These are phyloP conservation scores for Perizoma flavofasciatum DNA, from an alignment of 2,888 invertebrate genomes.

Conservation along the genomic window DNA sequence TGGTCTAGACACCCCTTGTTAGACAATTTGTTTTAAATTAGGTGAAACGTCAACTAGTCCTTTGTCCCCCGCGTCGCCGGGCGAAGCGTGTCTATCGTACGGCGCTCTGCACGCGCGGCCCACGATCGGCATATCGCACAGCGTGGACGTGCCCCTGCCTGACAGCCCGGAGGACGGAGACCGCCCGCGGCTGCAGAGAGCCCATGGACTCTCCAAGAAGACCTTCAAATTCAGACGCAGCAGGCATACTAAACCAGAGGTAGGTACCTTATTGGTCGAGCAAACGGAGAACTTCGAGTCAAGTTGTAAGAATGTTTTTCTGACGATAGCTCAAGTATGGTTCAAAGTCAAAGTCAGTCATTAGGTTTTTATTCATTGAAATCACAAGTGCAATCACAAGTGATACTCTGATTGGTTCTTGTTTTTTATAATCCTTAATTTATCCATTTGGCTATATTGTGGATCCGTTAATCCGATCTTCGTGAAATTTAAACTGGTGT, in stretches of 20 bases:
- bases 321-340: no score
- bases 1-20: no score
- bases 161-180: conserved; percentile 63
- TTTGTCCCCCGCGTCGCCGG: conserved; percentile 85
- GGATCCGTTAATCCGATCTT: no score
- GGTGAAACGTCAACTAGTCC: conserved; percentile 91
- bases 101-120: conserved; percentile 28
- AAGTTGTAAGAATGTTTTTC: no score
- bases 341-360: no score
- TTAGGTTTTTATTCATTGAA: no score
- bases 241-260: conserved; percentile 84
- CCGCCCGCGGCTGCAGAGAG: conserved; percentile 91
- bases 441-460: no score
- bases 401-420: no score
- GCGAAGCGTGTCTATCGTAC: conserved; percentile 82
- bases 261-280: conserved; percentile 5
- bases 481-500: no score
- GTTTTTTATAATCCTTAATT: no score
- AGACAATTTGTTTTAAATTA: conserved; percentile 45
- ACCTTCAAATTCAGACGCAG: conserved; percentile 95
- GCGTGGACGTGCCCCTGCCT: conserved; percentile 39
- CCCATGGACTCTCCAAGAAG: conserved; percentile 96
- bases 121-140: conserved; percentile 59
- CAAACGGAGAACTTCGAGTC: no score
- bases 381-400: no score